Evolutionary conservation across 1,140 invertebrate genomes (phyloP).

Genomic region (Diabrotica virgifera): DNA sequence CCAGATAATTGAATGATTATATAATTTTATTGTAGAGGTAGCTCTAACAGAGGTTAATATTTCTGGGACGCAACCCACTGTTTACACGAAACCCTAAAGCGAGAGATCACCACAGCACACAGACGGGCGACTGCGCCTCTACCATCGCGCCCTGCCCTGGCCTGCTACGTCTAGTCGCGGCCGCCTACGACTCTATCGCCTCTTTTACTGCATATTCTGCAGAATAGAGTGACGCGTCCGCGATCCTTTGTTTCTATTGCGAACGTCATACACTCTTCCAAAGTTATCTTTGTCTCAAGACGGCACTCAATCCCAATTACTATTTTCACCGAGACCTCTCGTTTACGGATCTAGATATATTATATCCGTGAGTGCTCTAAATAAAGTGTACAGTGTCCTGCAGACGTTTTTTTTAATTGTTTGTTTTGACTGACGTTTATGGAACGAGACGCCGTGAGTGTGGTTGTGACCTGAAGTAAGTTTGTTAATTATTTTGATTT

Average conservation of each 20-base stretch:
- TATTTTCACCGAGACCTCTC: neutral
- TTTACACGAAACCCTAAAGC: neutral
- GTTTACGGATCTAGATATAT: neutral
- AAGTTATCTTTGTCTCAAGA: neutral
- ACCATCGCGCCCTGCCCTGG: slow-evolving; percentile 14
- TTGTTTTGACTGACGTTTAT: neutral
- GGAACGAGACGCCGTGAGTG: neutral
- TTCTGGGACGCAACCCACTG: too few species aligned
- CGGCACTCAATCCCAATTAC: neutral
- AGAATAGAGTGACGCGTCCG: slow-evolving; percentile 8
- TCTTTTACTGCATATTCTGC: slow-evolving; percentile 18
- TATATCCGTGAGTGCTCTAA: neutral
- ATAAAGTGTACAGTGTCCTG: neutral
- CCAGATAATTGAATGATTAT: too few species aligned
- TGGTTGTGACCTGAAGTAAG: neutral
- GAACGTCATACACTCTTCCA: neutral
- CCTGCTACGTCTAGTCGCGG: slow-evolving; percentile 7
- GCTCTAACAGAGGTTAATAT: too few species aligned
- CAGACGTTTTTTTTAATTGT: neutral
- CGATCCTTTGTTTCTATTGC: slow-evolving; percentile 4
- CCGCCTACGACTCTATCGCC: slow-evolving; percentile 6
- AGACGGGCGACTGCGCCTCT: slow-evolving; percentile 13
- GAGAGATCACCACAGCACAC: neutral
- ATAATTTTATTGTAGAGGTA: too few species aligned
- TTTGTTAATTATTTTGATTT: neutral